A percentile compares a stretch with the other conserved stretches of the same genome.
Evolutionary conservation across 2,888 invertebrate species (phyloP).

Genomic region (Melangyna quadrimaculata): DNA sequence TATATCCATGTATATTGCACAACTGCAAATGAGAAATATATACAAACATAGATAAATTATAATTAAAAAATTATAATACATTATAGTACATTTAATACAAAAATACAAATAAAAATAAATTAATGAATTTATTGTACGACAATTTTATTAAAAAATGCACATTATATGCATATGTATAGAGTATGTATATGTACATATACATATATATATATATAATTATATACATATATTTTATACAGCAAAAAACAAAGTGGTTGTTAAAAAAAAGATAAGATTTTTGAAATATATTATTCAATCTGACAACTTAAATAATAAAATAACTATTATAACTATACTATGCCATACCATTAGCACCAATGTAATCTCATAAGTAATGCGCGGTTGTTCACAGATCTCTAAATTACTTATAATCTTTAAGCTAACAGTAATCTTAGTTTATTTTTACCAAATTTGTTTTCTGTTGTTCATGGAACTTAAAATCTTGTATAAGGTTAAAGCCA

Average conservation of each 20-base stretch:
- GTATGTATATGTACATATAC: not conserved
- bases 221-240: conserved; percentile 46
- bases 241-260: conserved; percentile 25
- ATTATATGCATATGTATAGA: not conserved
- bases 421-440: not conserved
- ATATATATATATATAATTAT: not conserved
- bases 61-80: conserved; percentile 39
- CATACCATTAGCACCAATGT: not conserved
- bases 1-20: conserved; percentile 55
- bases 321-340: not conserved
- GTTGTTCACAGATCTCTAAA: not conserved
- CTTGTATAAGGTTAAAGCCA: too few species aligned
- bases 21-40: conserved; percentile 59
- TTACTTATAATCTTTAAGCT: not conserved
- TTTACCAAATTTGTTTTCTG: not conserved
- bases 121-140: conserved; percentile 49
- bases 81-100: conserved; percentile 29
- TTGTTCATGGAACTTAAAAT: not conserved
- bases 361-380: conserved; percentile 3
- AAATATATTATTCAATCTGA: conserved; percentile 8
- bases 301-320: conserved; percentile 14
- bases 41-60: conserved; percentile 37
- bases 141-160: conserved; percentile 17
- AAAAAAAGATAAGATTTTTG: conserved; percentile 5
- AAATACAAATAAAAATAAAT: not conserved